phyloP scores from a whole-genome alignment of 2,113 vertebrate species.

The Laticauda laticaudata region DNA sequence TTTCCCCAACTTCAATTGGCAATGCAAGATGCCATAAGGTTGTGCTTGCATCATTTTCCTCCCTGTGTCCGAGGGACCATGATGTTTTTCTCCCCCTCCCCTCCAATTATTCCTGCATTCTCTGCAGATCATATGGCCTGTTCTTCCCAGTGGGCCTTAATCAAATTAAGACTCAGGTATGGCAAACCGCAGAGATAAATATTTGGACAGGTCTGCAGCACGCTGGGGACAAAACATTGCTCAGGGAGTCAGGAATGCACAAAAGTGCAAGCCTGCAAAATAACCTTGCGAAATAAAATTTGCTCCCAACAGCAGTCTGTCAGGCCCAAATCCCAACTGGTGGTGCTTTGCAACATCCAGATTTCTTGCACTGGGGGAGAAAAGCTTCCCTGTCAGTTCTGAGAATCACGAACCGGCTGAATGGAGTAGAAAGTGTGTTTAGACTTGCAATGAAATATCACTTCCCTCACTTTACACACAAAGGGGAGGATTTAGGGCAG shows the following conservation, averaged over 20 bases:
- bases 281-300: not conserved
- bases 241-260: constrained; percentile 16
- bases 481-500: not conserved
- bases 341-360: not conserved
- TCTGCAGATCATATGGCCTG: not conserved
- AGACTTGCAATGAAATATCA: not conserved
- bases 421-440: not conserved
- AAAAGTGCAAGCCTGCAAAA: not conserved
- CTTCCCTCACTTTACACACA: not conserved
- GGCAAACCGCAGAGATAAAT: constrained; percentile 16
- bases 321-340: not conserved
- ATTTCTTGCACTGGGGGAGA: not conserved
- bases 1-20: not conserved
- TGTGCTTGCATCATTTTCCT: not conserved
- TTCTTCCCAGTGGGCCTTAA: not conserved
- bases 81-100: not conserved
- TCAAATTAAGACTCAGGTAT: not conserved
- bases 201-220: constrained; percentile 13
- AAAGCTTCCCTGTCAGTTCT: rapidly evolving
- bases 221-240: constrained; percentile 8
- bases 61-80: not conserved
- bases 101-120: not conserved
- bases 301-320: not conserved
- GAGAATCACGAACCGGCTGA: not conserved
- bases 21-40: not conserved